Percentiles rank a stretch among this genome's conserved stretches.
Conservation (phyloP, 2,113 vertebrate species). For the Pogonocichla stellata region DNA sequence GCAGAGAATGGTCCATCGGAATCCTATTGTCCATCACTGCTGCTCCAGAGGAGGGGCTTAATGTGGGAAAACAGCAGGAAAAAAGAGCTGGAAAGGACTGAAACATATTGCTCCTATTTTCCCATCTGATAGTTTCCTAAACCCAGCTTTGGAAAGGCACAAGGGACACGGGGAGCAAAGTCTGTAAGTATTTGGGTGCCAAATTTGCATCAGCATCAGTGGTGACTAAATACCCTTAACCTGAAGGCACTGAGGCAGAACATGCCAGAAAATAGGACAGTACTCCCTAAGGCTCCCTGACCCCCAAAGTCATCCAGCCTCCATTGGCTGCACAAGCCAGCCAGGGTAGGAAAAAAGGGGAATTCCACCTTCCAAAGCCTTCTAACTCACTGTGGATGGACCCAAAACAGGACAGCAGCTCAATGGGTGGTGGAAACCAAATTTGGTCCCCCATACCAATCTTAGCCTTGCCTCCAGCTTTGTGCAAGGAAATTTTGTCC, state of each 20-base stretch:
- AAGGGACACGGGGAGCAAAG: background rate
- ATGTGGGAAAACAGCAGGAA: background rate
- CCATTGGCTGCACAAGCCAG: background rate
- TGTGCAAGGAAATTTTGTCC: background rate
- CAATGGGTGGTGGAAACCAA: background rate
- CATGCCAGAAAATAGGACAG: background rate
- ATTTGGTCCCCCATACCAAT: background rate
- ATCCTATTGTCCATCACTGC: background rate
- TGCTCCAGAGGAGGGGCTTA: background rate
- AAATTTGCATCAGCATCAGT: background rate
- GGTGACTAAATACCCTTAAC: background rate
- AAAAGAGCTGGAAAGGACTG: background rate
- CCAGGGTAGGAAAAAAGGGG: background rate
- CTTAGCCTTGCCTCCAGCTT: background rate
- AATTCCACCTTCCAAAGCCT: background rate
- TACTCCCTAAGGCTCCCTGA: background rate
- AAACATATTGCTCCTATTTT: background rate
- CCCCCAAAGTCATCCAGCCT: background rate
- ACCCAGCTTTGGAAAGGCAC: background rate
- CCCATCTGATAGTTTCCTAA: background rate
- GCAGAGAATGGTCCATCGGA: background rate
- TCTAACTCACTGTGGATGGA: background rate
- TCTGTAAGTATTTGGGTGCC: background rate
- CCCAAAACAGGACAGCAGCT: background rate
- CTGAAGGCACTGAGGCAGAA: background rate